phyloP scores from a whole-genome alignment of 2,113 vertebrate species.

The Diadophis punctatus region DNA sequence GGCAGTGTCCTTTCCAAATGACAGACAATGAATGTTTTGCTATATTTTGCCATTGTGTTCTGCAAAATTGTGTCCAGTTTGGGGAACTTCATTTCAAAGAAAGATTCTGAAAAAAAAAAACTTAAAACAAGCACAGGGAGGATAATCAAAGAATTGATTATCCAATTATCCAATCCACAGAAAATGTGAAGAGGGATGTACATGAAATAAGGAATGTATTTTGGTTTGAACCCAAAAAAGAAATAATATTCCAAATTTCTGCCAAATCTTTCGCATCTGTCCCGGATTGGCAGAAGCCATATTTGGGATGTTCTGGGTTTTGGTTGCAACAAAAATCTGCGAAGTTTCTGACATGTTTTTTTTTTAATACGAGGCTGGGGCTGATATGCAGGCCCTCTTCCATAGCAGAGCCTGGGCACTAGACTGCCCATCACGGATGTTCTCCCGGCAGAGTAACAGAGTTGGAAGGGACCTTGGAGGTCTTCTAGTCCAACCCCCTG shows the following conservation, averaged over 20 bases:
- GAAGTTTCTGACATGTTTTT: background rate
- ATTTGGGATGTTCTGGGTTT: background rate
- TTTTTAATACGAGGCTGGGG: background rate
- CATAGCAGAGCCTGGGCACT: background rate
- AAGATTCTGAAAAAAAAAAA: background rate
- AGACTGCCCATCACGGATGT: background rate
- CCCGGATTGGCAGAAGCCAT: background rate
- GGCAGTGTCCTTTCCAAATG: background rate
- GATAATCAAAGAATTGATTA: background rate
- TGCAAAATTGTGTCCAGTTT: background rate
- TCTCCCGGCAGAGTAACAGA: background rate
- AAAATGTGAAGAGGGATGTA: background rate
- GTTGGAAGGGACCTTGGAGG: too few relatives aligned
- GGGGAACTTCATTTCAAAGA: background rate
- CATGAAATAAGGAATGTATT: background rate
- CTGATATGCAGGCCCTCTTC: too few relatives aligned
- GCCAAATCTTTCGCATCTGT: background rate
- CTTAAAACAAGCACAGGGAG: background rate
- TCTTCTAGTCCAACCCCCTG: too few relatives aligned
- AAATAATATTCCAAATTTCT: background rate
- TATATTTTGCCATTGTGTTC: too few relatives aligned
- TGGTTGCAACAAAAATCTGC: background rate
- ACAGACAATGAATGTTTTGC: background rate
- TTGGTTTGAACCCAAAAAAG: background rate
- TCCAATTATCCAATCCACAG: too few relatives aligned